Base-by-base conservation (phyloP, 2,888 invertebrate species). In the Harpalus rufipes region DNA sequence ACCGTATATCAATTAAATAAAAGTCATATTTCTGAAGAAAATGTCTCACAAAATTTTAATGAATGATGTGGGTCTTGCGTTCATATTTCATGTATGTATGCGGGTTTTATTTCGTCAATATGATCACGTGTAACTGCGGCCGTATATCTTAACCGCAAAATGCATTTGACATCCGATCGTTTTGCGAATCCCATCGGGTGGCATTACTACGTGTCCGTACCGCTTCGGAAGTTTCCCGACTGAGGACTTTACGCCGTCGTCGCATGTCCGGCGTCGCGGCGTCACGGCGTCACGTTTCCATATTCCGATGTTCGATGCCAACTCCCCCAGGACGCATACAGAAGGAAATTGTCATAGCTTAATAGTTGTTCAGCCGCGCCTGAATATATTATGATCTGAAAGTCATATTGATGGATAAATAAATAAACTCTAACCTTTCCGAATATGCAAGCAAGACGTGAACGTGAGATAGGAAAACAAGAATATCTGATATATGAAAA, bases 131-230 rank as follows among this genome's bases (percentile, higher is more conserved):
- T 78, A 78, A 25, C 78, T 56, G 58, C 78, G 78, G 61, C 61
- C 61, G 76, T 83, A 83, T 83, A 83, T 76, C 78, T 76, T 76
- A 84, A 65, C 78, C 78, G 78, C 76, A 84, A 84, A 84, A 84
- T 84, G 84, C 84, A 84, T 78, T 78, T 78, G 84, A 84, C 84
- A 84, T 78, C 41, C 63, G 84, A 84, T 80, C 74, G 84, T 84
- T 84, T 84, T 59, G 63, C 63, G 78, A 63, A 78, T 84, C 78
- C 84, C 84, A 76, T 63, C 78, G 78, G 83, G 61, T 74, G 59
- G 74, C 83, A 76, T 74, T 74, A 74, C 72, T 74, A 74, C 72
- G 83, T 83, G 74, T 83, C 74, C 58, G 56, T 78, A 74, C 82
- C 82, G 82, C 74, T 61, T 74, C 74, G 61, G 61, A 78, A 78